Evolutionary conservation across 2,113 vertebrate genomes (phyloP), one percentile per base, ranked within the genome.

Genomic region (Plecotus auritus): DNA sequence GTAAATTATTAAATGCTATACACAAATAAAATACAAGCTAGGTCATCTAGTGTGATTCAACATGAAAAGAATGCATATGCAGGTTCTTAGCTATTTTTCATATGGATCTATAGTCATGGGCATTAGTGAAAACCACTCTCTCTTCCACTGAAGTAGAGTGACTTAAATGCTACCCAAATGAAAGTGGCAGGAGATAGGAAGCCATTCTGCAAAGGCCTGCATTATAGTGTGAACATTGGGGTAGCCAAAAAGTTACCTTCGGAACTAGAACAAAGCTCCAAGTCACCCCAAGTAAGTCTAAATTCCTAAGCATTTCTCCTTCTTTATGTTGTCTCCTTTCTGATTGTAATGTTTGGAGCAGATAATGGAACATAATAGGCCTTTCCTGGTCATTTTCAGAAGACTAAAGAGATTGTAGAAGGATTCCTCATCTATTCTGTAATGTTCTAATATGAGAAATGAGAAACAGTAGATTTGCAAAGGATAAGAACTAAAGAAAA

Each of bases 251-350:
- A 45, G 0, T 86, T 37, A 85, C 35, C 74, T 97, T 97, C 88
- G 96, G 97, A 78, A 91, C 54, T n/a, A 96, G 95, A 72, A 97
- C 90, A 78, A 93, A 42, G 49, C 92, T 97, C 37, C 88, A 69
- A 28, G 92, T 97, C 67, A 90, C 23, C 64, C 74, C 91, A 76
- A 95, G 95, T 95, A 35, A 97, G 96, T 95, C 45, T 80, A 45
- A 18, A 56, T 87, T 74, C 42, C 70, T 80, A 23, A 64, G 32
- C 4, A 32, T 82, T 47, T 73, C 82, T 84, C 59, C 28, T 72
- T 56, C 28, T 45, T 70, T 7, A 14, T n/a, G 23, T 92, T 56
- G 7, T 47, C 37, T 47, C 40, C 51, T 87, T 84, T 69, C 49
- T 20, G 11, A 67, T 18, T 4, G 14, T 81, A 67, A 81, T 13